phyloP scores from a whole-genome alignment of 1,140 invertebrate species.

The Dryas iulia region DNA sequence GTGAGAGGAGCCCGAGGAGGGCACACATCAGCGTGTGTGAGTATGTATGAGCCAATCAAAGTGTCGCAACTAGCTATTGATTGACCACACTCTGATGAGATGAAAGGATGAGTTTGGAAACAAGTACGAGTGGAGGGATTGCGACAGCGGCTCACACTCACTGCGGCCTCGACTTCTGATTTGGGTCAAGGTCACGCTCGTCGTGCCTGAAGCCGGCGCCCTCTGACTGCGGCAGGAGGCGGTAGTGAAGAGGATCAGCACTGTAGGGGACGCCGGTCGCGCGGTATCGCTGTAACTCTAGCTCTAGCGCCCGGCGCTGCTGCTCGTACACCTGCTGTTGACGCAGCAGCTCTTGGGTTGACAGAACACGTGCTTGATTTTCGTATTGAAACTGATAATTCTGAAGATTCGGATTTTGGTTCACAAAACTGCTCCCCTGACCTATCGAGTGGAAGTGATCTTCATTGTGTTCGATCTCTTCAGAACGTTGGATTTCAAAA shows the following conservation, averaged over 20 bases:
- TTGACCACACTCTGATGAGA: slow-evolving; percentile 30
- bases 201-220: slow-evolving; percentile 28
- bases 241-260: slow-evolving; percentile 40
- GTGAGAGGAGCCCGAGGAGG: slow-evolving; percentile 45
- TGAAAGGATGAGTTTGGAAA: slow-evolving; percentile 39
- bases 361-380: neutral
- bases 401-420: neutral
- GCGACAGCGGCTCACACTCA: slow-evolving; percentile 40
- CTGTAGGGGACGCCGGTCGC: slow-evolving; percentile 30
- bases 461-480: slow-evolving; percentile 12
- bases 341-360: slow-evolving; percentile 43
- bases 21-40: slow-evolving; percentile 27
- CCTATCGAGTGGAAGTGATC: slow-evolving; percentile 12
- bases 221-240: slow-evolving; percentile 29
- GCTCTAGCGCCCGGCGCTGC: slow-evolving; percentile 38
- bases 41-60: slow-evolving; percentile 32
- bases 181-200: slow-evolving; percentile 74
- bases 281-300: slow-evolving; percentile 35
- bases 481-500: slow-evolving; percentile 24
- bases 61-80: slow-evolving; percentile 35
- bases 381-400: slow-evolving; percentile 11
- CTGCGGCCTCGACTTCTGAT: slow-evolving; percentile 46
- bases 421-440: neutral
- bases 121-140: slow-evolving; percentile 22
- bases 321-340: slow-evolving; percentile 54